Evolutionary conservation across 2,797 vertebrate species (phyloP).

Genomic region (Schizopygopsis pylzovi): DNA sequence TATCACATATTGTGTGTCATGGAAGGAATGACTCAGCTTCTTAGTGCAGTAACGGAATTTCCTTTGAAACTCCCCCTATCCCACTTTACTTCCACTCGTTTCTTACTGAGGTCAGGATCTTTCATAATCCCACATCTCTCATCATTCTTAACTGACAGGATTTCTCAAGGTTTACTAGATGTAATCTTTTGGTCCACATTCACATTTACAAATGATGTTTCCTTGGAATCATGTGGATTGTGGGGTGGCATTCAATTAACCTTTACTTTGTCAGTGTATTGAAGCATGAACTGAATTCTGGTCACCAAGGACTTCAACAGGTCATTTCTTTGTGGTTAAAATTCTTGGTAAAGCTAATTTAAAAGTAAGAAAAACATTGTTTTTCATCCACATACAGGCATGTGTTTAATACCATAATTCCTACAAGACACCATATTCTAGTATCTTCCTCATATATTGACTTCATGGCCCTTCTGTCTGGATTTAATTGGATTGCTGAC

Average conservation of each 20-base stretch:
- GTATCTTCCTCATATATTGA: conserved; percentile 20
- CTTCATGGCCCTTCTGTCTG: conserved; percentile 54
- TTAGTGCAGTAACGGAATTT: conserved; percentile 29
- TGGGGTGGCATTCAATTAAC: conserved; percentile 34
- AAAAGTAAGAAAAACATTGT: neutral
- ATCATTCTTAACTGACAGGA: neutral
- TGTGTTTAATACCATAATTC: conserved; percentile 21
- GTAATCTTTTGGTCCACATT: neutral
- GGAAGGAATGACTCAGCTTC: conserved; percentile 54
- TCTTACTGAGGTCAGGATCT: conserved; percentile 3
- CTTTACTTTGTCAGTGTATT: conserved; percentile 31
- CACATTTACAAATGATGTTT: neutral
- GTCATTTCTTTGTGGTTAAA: conserved; percentile 10
- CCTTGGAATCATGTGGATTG: neutral
- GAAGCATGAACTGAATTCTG: conserved; percentile 20
- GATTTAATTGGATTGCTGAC: conserved; percentile 62
- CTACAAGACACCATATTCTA: neutral
- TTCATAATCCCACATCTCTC: neutral
- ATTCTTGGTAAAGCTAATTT: neutral
- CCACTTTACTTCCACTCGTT: conserved; percentile 10
- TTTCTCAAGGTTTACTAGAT: conserved; percentile 34
- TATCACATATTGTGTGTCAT: conserved; percentile 29
- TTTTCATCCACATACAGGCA: neutral
- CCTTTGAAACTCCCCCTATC: conserved; percentile 21
- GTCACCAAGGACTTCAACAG: conserved; percentile 21